These are phyloP conservation scores for Zonitis immaculata DNA, from an alignment of 2,888 invertebrate species.

Conservation along the genomic window DNA sequence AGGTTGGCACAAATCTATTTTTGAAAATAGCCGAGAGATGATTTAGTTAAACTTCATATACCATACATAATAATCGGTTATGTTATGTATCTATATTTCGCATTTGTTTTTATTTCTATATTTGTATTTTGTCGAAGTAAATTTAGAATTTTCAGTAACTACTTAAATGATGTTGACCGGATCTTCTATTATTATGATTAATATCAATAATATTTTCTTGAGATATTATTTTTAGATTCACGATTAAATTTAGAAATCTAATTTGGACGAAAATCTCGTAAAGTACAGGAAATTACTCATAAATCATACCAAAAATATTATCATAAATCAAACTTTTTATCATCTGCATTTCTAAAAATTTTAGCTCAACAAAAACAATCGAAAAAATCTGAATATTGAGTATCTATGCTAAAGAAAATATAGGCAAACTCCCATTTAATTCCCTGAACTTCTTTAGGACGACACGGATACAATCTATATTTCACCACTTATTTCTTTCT, in stretches of 20 bases:
- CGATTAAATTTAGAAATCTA: neutral
- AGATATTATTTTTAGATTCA: neutral
- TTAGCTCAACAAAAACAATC: no score
- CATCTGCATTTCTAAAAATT: no score
- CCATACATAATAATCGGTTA: neutral
- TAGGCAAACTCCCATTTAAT: no score
- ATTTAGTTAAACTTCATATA: neutral
- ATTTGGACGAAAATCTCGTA: neutral
- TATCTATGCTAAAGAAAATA: no score
- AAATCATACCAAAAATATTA: no score
- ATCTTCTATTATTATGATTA: neutral
- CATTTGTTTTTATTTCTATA: neutral
- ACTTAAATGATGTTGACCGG: no score
- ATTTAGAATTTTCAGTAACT: neutral
- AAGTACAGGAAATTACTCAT: no score
- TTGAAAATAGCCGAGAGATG: neutral
- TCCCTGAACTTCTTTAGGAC: no score
- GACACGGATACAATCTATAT: no score
- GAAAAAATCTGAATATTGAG: no score
- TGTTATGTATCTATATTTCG: neutral
- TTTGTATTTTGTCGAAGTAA: neutral
- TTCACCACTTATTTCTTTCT: no score
- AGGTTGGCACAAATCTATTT: slow-evolving; percentile 1
- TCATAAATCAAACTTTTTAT: no score
- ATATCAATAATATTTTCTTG: neutral